A percentile compares a stretch with the other conserved stretches of the same genome.
These are phyloP conservation scores for Ectemnius cavifrons DNA, from an alignment of 2,888 invertebrate genomes.

Conservation along the genomic window DNA sequence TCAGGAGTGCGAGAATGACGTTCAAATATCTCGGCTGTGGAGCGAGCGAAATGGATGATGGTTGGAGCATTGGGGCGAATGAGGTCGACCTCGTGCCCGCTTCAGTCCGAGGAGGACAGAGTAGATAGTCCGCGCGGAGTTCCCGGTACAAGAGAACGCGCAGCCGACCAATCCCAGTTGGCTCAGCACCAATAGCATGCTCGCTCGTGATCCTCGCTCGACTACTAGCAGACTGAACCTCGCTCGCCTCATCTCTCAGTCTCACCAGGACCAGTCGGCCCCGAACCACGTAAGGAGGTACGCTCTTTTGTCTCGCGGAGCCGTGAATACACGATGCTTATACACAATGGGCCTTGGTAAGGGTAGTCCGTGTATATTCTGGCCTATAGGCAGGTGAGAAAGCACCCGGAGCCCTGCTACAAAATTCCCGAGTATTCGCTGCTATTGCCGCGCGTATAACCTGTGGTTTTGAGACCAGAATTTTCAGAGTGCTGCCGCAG, in stretches of 20 bases:
- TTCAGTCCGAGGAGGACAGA: slow-evolving; percentile 24
- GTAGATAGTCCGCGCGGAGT: slow-evolving; percentile 63
- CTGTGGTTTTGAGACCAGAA: slow-evolving; percentile 53
- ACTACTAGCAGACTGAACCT: slow-evolving; percentile 25
- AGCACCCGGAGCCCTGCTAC: slow-evolving; percentile 50
- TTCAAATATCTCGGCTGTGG: slow-evolving; percentile 31
- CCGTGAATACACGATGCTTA: slow-evolving; percentile 70
- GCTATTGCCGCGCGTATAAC: slow-evolving; percentile 54
- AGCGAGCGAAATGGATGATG: slow-evolving; percentile 18
- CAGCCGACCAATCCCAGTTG: slow-evolving; percentile 53
- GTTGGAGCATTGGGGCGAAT: slow-evolving; percentile 19
- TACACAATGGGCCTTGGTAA: slow-evolving; percentile 63
- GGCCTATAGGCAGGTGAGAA: slow-evolving; percentile 64
- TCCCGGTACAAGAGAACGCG: slow-evolving; percentile 10
- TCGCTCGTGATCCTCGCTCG: slow-evolving; percentile 41
- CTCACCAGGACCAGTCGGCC: slow-evolving; percentile 58
- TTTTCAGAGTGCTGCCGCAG: slow-evolving; percentile 44
- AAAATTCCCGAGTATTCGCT: slow-evolving; percentile 58
- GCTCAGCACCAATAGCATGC: slow-evolving; percentile 47
- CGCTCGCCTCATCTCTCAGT: slow-evolving; percentile 49
- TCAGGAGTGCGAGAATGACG: slow-evolving; percentile 39
- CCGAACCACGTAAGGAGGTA: slow-evolving; percentile 68
- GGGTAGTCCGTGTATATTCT: slow-evolving; percentile 57
- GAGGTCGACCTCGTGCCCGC: slow-evolving; percentile 16
- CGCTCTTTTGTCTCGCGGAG: slow-evolving; percentile 72